Evolutionary conservation across 2,888 invertebrate genomes (phyloP).

Genomic region (Eledona agricola): DNA sequence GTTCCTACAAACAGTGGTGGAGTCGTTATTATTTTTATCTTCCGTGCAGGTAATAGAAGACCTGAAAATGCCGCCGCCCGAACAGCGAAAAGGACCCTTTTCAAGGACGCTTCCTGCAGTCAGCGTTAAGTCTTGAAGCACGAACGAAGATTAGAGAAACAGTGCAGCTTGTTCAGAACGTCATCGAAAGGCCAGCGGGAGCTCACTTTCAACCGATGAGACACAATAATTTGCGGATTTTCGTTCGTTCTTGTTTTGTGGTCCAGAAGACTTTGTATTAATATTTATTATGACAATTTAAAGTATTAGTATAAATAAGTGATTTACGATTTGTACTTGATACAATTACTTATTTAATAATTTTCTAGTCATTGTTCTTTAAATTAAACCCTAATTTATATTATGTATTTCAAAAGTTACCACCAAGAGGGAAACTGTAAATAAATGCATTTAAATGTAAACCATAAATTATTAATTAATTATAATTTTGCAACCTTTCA

Average conservation of each 20-base stretch:
- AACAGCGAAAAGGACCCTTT: conserved; percentile 44
- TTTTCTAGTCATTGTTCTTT: conserved; percentile 50
- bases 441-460: conserved; percentile 18
- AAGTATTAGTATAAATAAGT: conserved; percentile 42
- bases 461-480: conserved; percentile 25
- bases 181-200: conserved; percentile 1
- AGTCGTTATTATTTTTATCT: conserved; percentile 10
- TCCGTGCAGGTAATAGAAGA: conserved; percentile 51
- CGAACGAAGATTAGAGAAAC: conserved; percentile 3
- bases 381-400: conserved; percentile 46
- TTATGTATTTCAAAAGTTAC: conserved; percentile 38
- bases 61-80: conserved; percentile 42
- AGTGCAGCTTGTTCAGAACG: not conserved
- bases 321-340: conserved; percentile 38
- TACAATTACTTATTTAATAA: conserved; percentile 42
- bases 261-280: conserved; percentile 41
- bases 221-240: conserved; percentile 7
- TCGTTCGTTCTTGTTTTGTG: conserved; percentile 32
- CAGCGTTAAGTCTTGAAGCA: conserved; percentile 52
- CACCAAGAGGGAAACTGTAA: conserved; percentile 32
- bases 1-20: conserved; percentile 28
- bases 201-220: conserved; percentile 1
- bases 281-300: conserved; percentile 37
- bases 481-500: conserved; percentile 25
- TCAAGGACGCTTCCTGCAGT: conserved; percentile 52